phyloP scores from a whole-genome alignment of 2,797 vertebrate species.

The Agapornis canus region DNA sequence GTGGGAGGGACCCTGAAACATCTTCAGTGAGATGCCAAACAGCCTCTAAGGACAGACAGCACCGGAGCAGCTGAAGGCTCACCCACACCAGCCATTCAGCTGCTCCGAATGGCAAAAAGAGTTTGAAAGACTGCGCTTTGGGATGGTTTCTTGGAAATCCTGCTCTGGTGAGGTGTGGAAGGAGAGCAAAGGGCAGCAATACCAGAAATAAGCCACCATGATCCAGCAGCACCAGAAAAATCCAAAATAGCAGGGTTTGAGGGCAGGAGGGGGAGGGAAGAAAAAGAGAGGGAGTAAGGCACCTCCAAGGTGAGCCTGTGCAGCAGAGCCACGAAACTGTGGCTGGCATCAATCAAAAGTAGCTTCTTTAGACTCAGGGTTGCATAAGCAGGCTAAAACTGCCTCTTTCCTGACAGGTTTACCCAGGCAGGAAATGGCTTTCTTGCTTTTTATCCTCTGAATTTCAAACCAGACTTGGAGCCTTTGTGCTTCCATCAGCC shows the following conservation, averaged over 20 bases:
- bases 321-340: neutral
- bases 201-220: neutral
- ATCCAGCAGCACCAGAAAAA: neutral
- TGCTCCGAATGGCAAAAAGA: neutral
- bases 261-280: neutral
- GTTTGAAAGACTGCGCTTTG: neutral
- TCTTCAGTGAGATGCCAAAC: neutral
- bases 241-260: neutral
- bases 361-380: neutral
- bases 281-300: neutral
- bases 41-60: neutral
- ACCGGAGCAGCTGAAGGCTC: neutral
- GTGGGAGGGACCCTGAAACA: neutral
- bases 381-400: slow-evolving; percentile 41
- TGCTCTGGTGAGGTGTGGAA: neutral
- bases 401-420: neutral
- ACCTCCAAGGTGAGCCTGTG: neutral
- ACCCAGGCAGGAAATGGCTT: slow-evolving; percentile 37
- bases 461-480: slow-evolving; percentile 37
- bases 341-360: neutral
- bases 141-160: slow-evolving; percentile 27
- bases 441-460: slow-evolving; percentile 28
- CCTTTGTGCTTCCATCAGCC: neutral
- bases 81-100: neutral
- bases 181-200: neutral